These are phyloP conservation scores for Tor tambroides DNA, from an alignment of 2,113 vertebrate genomes.

Conservation along the genomic window DNA sequence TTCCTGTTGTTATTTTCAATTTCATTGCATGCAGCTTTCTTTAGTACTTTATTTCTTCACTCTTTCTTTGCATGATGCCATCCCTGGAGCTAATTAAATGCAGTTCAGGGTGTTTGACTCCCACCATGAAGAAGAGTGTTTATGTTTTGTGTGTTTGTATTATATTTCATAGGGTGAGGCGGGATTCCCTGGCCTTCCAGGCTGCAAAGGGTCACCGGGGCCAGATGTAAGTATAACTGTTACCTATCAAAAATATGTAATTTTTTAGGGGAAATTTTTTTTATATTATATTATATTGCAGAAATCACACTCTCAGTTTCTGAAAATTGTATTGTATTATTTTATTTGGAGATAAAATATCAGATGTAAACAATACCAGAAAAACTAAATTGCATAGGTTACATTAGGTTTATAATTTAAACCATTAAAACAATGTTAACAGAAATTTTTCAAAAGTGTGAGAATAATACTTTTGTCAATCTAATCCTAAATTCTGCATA, in stretches of 20 bases:
- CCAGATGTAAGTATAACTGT: slow-evolving; percentile 80
- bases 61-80: neutral
- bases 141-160: slow-evolving; percentile 46
- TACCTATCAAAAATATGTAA: neutral
- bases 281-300: no score
- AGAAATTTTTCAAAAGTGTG: no score
- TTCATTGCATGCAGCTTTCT: neutral
- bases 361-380: no score
- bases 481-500: no score
- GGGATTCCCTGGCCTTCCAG: slow-evolving; percentile 87
- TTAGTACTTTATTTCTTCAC: neutral
- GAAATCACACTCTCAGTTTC: no score
- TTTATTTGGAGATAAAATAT: no score
- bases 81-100: neutral
- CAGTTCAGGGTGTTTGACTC: neutral
- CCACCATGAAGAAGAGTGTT: slow-evolving; percentile 15
- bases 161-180: slow-evolving; percentile 81
- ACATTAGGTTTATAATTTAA: no score
- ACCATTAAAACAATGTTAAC: no score
- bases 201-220: slow-evolving; percentile 93
- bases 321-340: no score
- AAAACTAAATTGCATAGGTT: no score
- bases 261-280: no score
- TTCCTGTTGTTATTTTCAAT: neutral
- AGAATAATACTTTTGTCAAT: no score